Evolutionary conservation across 30 jellyfish, hydroid and myxozoan species (phyloP), one percentile per base, ranked within the genome.

Genomic region (Cassiopea xamachana): DNA sequence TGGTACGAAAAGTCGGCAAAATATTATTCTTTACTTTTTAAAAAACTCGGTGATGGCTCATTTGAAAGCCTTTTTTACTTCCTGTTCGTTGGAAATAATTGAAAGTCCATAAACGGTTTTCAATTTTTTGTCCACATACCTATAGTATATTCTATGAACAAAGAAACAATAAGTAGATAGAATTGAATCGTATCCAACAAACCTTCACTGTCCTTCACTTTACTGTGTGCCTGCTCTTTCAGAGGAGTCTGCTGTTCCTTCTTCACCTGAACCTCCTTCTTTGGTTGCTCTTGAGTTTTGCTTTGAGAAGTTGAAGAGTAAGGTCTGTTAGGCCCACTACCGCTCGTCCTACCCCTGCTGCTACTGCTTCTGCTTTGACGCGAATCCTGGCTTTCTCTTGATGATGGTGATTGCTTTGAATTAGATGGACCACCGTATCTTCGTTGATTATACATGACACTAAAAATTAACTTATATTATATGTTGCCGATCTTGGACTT

Each of bases 401-500:
- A 19, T 55, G 74, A 49, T n/a, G 46, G 49, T 27, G 73, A 50
- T 43, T 69, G 82, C 75, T 27, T 82, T 58, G 60, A 45, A 10
- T 47, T 51, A 10, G 69, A 43, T 5, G 90, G 47, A 6, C 80
- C 90, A 46, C 90, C 90, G 69, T 82, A 82, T 14, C 90, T 67
- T 50, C 90, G 64, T 48, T 82, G 90, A 67, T 55, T 69, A 47
- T 82, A 82, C 90, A 82, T 82, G 16, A 46, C 64, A 64, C 48
- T 60, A 16, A 10, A 55, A 0, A 10, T 55, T 10, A 55, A 3
- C 7, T 55, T 3, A 55, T 3, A 3, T 55, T 55, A 10, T 55
- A 6, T 55, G 12, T 10, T 10, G 7, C 12, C 7, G 7, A 10
- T 55, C 64, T 55, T 55, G 12, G 12, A 55, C 64, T 10, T 55